Base-by-base conservation (phyloP, 2,888 invertebrate species). In the Hemistola chrysoprasaria region DNA sequence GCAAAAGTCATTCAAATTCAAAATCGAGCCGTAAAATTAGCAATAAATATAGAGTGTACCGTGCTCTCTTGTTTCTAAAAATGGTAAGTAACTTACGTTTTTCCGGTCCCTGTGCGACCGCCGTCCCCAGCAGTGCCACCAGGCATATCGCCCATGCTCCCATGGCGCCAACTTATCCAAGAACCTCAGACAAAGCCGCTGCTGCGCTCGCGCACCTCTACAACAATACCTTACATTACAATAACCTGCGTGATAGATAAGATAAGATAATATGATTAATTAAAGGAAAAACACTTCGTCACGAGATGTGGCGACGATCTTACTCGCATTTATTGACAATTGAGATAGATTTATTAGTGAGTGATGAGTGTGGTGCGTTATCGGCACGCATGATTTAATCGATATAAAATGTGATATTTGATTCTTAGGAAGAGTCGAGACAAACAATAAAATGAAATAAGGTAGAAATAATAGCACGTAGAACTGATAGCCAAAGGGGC, bases 231-330 rank as follows among this genome's bases (percentile, higher is more conserved):
- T 61, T 57, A 60, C 56, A 68, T 61, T 71, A 64, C 62, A 74
- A 66, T 62, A 53, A 49, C 51, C 35, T 23, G 40, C 16, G n/a
- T 10, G 5, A 7, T 16, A 16, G 32, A 23, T 39, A 10, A 50
- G 81, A 78, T 82, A 80, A 82, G 83, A 81, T 80, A 78, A 64
- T 43, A 53, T 77, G 77, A 80, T 80, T 77, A 56, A 61, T 57
- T 78, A 76, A 80, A 80, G 84, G 83, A 83, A 81, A 83, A 84
- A 72, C 66, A 82, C 78, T 70, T 62, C 57, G 76, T 85, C 86
- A 85, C 86, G 85, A 82, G 86, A 78, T 71, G 69, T 64, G 55
- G 48, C 53, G 53, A 40, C 16, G 2, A 16, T 16, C 16, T 16
- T n/a, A n/a, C n/a, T n/a, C 33, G 16, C 9, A 7, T 33, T 11